phyloP scores from a whole-genome alignment of 1,140 invertebrate species.

The Dreissena polymorpha region DNA sequence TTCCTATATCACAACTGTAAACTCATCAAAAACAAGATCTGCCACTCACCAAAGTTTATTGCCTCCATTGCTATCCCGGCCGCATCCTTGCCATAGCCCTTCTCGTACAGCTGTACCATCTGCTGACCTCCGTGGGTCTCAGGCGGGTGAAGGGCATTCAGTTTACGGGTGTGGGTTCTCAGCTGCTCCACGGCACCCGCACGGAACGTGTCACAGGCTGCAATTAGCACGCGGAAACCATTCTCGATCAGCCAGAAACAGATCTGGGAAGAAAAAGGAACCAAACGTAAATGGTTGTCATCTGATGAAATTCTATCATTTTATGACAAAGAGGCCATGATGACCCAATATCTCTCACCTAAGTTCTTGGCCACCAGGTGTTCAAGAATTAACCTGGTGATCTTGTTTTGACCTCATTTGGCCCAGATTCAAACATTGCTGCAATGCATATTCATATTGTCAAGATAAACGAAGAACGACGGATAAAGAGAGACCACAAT shows the following conservation, averaged over 20 bases:
- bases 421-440: too few relatives aligned
- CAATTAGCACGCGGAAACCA: slow-evolving; percentile 96
- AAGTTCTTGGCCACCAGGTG: too few relatives aligned
- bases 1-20: too few relatives aligned
- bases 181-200: slow-evolving; percentile 99
- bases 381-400: too few relatives aligned
- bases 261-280: slow-evolving; percentile 83
- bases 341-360: too few relatives aligned
- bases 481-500: too few relatives aligned
- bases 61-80: slow-evolving; percentile 99
- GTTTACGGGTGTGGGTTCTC: slow-evolving; percentile 95
- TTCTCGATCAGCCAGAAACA: slow-evolving; percentile 99
- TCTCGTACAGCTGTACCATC: slow-evolving; percentile 98
- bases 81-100: slow-evolving; percentile 99
- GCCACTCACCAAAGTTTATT: slow-evolving; percentile 86
- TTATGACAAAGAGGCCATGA: too few relatives aligned
- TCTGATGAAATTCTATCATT: not conserved
- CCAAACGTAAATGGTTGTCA: not conserved
- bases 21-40: too few relatives aligned
- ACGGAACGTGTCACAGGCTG: slow-evolving; percentile 99
- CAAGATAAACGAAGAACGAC: too few relatives aligned
- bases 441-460: too few relatives aligned
- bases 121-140: slow-evolving; percentile 79
- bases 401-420: too few relatives aligned
- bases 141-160: slow-evolving; percentile 96